Base-by-base conservation (phyloP, 2,113 vertebrate species). In the Menura novaehollandiae region DNA sequence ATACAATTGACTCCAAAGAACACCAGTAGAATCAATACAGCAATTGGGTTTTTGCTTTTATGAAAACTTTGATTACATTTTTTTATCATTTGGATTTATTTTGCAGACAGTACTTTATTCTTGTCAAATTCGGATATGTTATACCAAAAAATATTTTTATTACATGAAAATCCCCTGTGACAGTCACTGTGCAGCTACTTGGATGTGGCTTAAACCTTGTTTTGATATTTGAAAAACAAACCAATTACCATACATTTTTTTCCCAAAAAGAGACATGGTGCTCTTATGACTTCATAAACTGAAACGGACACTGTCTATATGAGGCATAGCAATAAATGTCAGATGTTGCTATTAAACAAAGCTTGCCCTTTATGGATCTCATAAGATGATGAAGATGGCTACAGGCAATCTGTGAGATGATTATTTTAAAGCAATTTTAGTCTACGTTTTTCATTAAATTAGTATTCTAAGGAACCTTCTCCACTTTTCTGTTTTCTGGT, bases 341-440 rank as follows among this genome's bases (percentile, higher is more conserved):
- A 96, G 95, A 89, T 95, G 32, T 90, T 97, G 88, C 93, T 96
- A 76, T 98, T 97, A 97, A 97, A 97, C 88, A 96, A 95, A 98
- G 89, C 46, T 80, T 98, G 87, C 87, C 66, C 92, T 97, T 97
- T 97, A 97, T 96, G 85, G 59, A 41, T 80, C 92, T 96, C 63
- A 69, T 78, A 96, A 93, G 41, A 81, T 87, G 51, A 74, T 81
- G 75, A 68, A 82, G 37, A 68, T 23, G 2, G 76, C 83, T 95
- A 51, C 21, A 73, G 51, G 58, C 46, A 88, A 80, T 68, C 39
- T 85, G 41, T 51, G 44, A 83, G 64, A 72, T 91, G 15, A 91
- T 92, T 95, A 63, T 56, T 95, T 71, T 69, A 92, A 94, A 88
- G 11, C 11, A 47, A 79, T 90, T 95, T 87, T 58, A 68, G 28